phyloP scores from a whole-genome alignment of 2,888 invertebrate genomes.

The Dasypolia templi region DNA sequence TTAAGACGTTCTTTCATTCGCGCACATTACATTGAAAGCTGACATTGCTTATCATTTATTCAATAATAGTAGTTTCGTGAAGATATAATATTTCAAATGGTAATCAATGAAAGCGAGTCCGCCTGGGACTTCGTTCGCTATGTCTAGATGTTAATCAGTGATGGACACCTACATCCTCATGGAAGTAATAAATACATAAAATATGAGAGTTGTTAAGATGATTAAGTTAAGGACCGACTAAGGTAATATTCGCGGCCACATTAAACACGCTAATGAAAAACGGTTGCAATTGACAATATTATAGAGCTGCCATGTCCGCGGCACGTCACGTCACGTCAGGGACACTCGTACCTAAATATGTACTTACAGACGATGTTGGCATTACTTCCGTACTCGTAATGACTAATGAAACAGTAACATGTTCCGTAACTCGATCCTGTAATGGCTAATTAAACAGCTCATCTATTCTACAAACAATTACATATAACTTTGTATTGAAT shows the following conservation, averaged over 20 bases:
- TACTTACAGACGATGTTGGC: conserved; percentile 7
- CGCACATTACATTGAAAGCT: conserved; percentile 58
- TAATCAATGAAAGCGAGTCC: conserved; percentile 24
- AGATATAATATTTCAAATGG: conserved; percentile 40
- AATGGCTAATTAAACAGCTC: not conserved
- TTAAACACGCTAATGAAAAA: conserved; percentile 6
- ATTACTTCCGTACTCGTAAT: conserved; percentile 9
- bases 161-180: not conserved
- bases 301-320: conserved; percentile 11
- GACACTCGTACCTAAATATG: not conserved
- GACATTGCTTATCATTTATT: conserved; percentile 41
- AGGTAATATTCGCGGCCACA: conserved; percentile 4
- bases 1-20: conserved; percentile 64
- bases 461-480: not conserved
- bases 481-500: not conserved
- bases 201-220: conserved; percentile 16
- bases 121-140: not conserved
- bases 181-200: conserved; percentile 22
- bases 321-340: too few species aligned
- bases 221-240: conserved; percentile 43
- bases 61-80: conserved; percentile 26
- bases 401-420: not conserved
- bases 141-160: not conserved
- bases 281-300: conserved; percentile 36
- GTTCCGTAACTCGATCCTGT: not conserved